Evolutionary conservation across 2,888 invertebrate genomes (phyloP), one percentile per base, ranked within the genome.

Genomic region (Amblyteles armatorius): DNA sequence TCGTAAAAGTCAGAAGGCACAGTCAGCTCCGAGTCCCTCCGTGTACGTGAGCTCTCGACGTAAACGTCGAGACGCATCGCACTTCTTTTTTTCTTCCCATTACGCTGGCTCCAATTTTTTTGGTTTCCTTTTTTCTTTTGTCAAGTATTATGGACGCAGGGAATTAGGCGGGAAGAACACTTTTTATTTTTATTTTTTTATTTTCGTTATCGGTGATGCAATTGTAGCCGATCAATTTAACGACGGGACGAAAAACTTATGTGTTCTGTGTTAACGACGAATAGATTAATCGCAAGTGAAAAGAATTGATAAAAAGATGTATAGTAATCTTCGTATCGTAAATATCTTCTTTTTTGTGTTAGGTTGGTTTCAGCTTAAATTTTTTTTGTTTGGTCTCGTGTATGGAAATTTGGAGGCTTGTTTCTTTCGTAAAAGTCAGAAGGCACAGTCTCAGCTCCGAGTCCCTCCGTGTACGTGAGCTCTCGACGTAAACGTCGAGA

Each of bases 401-500:
- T 29, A 29, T 29, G 29, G 29, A 29, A 29, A 29, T 29, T 29
- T n/a, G 63, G 13, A 55, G 22, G 40, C 29, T 79, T 40, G 48
- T 50, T 63, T 72, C 73, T 72, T 50, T 50, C 67, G 78, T 36
- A 74, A 55, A 71, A 84, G 84, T 82, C 79, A 77, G 73, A 79
- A 78, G 52, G 9, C 36, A n/a, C 11, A 33, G 52, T 29, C n/a
- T n/a, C 77, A 33, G n/a, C 22, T 19, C 16, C 65, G n/a, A 40
- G 33, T 44, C 29, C n/a, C 13, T 50, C 44, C 69, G 55, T 65
- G 74, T 72, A 87, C 79, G 79, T 78, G 77, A 52, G 77, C 73
- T 60, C 65, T 71, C 65, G 73, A 82, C 79, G 82, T 86, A 82
- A 83, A 81, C 55, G 82, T 72, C 78, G 50, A 63, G 40, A 73